Percentiles rank a stretch among this genome's conserved stretches.
Evolutionary conservation across 2,113 vertebrate species (phyloP).

Genomic region (Amphiprion ocellaris): DNA sequence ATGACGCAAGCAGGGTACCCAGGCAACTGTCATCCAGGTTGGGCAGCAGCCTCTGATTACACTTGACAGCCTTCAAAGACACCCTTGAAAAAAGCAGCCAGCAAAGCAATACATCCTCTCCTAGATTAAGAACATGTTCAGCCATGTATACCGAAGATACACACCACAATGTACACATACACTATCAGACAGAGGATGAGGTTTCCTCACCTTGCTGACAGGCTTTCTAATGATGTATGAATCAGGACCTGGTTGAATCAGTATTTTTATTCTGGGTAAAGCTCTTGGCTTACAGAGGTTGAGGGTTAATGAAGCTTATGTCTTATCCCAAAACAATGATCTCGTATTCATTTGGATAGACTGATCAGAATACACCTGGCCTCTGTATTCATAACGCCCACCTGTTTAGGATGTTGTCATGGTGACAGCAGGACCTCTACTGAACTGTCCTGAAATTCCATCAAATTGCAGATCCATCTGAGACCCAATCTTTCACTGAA

Average conservation of each 20-base stretch:
- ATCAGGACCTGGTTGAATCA: neutral
- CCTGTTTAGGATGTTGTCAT: slow-evolving; percentile 15
- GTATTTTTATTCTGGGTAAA: neutral
- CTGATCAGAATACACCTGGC: neutral
- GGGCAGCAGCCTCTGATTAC: slow-evolving; percentile 26
- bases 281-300: neutral
- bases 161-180: neutral
- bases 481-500: slow-evolving; percentile 3
- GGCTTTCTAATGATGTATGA: slow-evolving; percentile 18
- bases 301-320: neutral
- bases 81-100: slow-evolving; percentile 6
- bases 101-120: neutral
- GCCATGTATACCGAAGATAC: slow-evolving; percentile 1
- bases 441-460: slow-evolving; percentile 17
- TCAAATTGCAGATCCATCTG: slow-evolving; percentile 8
- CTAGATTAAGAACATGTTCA: neutral
- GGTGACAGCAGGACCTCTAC: neutral
- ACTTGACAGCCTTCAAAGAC: neutral
- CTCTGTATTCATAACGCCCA: neutral
- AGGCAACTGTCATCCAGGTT: slow-evolving; percentile 48
- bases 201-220: neutral
- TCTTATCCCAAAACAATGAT: neutral
- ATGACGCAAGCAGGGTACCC: slow-evolving; percentile 35
- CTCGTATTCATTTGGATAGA: neutral
- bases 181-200: neutral